Evolutionary conservation across 2,797 vertebrate genomes (phyloP), one percentile per base, ranked within the genome.

Genomic region (Enteromius afrohamiltoni): DNA sequence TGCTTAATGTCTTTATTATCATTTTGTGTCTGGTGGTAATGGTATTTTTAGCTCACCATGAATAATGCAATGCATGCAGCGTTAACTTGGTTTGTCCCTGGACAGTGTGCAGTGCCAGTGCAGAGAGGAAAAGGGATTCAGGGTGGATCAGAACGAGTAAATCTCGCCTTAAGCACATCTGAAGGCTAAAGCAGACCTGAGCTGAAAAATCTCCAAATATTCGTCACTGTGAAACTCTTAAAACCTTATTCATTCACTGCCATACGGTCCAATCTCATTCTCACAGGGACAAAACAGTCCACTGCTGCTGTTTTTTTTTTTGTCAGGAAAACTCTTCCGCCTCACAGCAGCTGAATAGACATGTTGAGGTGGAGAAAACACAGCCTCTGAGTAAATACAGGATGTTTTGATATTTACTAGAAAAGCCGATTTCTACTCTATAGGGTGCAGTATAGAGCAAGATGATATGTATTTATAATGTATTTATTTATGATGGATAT

Each of bases 321-420:
- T 19, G 4, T 62, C 29, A 23, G 76, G 23, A 42, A 40, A 55
- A 49, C 45, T 79, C 76, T 84, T 84, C 76, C 51, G 45, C 83
- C 58, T 84, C 68, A 79, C 11, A 31, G 42, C 58, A 79, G 68
- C 55, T 84, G 77, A 84, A 79, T 79, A 73, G 77, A 21, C 26
- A 34, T 58, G 47, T 69, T 45, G 37, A 45, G 51, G 49, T 26
- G 26, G 55, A 53, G 58, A 73, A 7, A 47, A 53, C 77, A 70
- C 58, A 4, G 40, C 17, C 70, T 53, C 26, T 40, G 14, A 53
- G 47, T 29, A 26, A 51, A 47, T 37, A 31, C 76, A 53, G 77
- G 60, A 84, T 79, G 69, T 79, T 79, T 84, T 71, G 34, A 55
- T n/a, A 49, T 53, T 16, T 26, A 29, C 58, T 77, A 1, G 5